Evolutionary conservation across 2,797 vertebrate species (phyloP), one percentile per base, ranked within the genome.

Genomic region (Glossophaga mutica): DNA sequence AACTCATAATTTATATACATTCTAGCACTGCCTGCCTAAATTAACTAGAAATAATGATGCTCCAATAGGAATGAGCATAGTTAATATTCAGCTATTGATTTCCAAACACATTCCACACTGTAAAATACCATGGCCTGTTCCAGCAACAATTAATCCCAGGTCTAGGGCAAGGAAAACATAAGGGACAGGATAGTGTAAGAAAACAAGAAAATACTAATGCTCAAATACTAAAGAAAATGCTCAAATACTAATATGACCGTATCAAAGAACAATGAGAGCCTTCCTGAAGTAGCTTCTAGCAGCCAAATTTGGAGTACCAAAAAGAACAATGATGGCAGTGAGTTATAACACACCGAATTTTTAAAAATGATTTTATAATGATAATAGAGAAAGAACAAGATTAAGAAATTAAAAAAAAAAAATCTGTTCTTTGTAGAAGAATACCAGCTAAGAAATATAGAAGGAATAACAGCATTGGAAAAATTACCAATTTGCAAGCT

Each of bases 11-110:
- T 77, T n/a, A 62, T 24, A 39, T 42, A 21, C 50, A 34, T 82
- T 91, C 52, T 77, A 46, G 18, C 37, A 62, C 2, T 93, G 18
- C n/a, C 68, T 89, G 29, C 87, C 34, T 67, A 78, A 83, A 74
- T 6, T 65, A 85, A 10, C 10, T 52, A 89, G 34, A 73, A 89
- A 82, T 59, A 65, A 87, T 15, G 37, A 44, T 7, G 73, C 10
- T 18, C 14, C 4, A 57, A 24, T n/a, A 67, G 32, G 3, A 90
- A 90, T 59, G 39, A 89, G 2, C 9, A 59, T 34, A 79, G 9
- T 74, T 93, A 52, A 78, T 79, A 24, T 44, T 82, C 68, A 94
- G 22, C 5, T 77, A 77, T 15, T 92, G 92, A 44, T 79, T 96
- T 74, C 32, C 79, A 70, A 65, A 71, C 15, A 78, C 8, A 37